Conservation (phyloP, 2,113 vertebrate genomes). For the Neolamprologus tretocephalus region DNA sequence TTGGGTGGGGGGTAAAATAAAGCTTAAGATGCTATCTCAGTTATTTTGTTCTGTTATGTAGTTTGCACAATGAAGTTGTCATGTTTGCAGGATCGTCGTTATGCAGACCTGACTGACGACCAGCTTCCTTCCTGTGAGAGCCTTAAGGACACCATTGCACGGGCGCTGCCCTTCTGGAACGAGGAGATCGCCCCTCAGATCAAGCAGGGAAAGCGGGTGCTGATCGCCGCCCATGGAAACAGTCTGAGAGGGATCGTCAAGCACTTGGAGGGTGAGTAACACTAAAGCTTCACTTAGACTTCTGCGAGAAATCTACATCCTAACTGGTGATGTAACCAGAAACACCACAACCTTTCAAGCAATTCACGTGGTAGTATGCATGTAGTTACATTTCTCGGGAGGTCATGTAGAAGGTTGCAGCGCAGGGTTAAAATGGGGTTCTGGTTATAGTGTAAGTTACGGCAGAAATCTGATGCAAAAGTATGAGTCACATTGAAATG, state of each 20-base stretch:
- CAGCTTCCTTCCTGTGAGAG: conserved; percentile 87
- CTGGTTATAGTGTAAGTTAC: not conserved
- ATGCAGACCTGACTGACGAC: conserved; percentile 68
- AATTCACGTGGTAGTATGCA: not conserved
- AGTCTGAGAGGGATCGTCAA: conserved; percentile 89
- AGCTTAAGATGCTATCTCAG: not conserved
- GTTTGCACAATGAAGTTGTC: not conserved
- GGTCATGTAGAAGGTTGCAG: not conserved
- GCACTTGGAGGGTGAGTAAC: conserved; percentile 75
- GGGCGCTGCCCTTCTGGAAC: conserved; percentile 88
- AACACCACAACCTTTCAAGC: not conserved
- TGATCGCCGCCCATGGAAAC: conserved; percentile 90
- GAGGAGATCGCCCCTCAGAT: conserved; percentile 84
- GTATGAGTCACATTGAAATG: not conserved
- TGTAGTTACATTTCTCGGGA: not conserved
- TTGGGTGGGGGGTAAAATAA: not conserved
- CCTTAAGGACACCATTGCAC: conserved; percentile 88
- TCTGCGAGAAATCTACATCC: not conserved
- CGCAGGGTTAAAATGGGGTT: not conserved
- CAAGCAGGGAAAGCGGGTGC: conserved; percentile 82
- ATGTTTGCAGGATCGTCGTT: conserved; percentile 76
- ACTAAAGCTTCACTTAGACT: not conserved
- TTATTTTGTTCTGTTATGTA: not conserved
- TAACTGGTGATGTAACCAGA: not conserved
- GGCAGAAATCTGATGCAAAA: not conserved